phyloP scores from a whole-genome alignment of 2,797 vertebrate genomes.

The Crocodylus rhombifer region DNA sequence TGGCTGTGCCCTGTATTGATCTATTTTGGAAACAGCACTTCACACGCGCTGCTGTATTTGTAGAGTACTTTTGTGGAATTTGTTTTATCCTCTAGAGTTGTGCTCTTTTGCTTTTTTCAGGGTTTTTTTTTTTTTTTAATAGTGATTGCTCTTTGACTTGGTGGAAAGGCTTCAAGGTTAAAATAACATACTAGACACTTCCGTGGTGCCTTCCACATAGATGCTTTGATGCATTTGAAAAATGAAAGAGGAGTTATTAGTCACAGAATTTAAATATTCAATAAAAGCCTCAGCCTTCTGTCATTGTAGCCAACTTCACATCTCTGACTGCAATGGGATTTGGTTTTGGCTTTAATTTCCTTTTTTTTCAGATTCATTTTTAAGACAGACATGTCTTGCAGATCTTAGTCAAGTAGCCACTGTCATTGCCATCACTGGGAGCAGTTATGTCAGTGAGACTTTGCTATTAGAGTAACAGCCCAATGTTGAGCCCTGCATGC shows the following conservation, averaged over 20 bases:
- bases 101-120: too few relatives aligned
- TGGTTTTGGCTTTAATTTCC: background rate
- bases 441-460: background rate
- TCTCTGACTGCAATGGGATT: background rate
- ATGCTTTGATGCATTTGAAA: accelerated
- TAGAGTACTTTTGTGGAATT: slow-evolving; percentile 37
- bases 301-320: accelerated
- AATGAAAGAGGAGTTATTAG: background rate
- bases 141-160: slow-evolving; percentile 11
- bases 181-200: background rate
- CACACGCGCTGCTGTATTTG: slow-evolving; percentile 46
- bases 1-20: slow-evolving; percentile 50
- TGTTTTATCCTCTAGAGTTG: slow-evolving; percentile 25
- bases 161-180: background rate
- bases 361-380: accelerated
- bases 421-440: background rate
- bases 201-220: accelerated
- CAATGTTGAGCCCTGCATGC: background rate
- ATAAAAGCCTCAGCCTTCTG: background rate
- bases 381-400: accelerated
- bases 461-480: background rate
- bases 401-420: background rate
- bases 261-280: accelerated
- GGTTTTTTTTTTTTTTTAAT: background rate
- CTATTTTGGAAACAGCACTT: slow-evolving; percentile 66